Percentiles rank a stretch among this genome's conserved stretches.
These are phyloP conservation scores for Morone saxatilis DNA, from an alignment of 2,113 vertebrate genomes.

Conservation along the genomic window DNA sequence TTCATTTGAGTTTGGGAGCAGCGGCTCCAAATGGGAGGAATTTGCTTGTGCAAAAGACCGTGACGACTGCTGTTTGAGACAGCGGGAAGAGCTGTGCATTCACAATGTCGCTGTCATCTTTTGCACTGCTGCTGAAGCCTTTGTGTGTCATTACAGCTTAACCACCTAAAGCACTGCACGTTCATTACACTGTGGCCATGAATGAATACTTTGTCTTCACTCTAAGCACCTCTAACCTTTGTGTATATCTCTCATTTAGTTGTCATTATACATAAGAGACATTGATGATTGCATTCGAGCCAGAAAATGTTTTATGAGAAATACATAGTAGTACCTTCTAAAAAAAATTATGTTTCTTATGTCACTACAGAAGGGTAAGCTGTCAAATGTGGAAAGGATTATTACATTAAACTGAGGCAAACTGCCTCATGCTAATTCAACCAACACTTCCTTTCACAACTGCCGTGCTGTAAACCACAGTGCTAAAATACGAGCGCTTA, in stretches of 20 bases:
- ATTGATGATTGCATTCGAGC: neutral
- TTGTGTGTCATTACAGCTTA: neutral
- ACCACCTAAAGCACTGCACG: neutral
- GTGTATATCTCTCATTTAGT: neutral
- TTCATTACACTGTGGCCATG: neutral
- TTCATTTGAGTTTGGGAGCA: slow-evolving; percentile 45
- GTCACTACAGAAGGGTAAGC: neutral
- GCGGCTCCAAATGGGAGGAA: slow-evolving; percentile 73
- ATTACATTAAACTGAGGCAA: neutral
- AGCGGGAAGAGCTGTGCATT: slow-evolving; percentile 11
- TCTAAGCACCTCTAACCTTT: neutral
- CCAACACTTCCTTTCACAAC: neutral
- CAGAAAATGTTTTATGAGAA: neutral
- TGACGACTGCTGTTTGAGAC: slow-evolving; percentile 17
- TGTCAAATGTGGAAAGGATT: neutral
- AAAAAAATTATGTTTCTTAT: neutral
- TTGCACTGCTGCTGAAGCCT: neutral
- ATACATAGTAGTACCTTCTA: neutral
- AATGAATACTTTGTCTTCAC: neutral
- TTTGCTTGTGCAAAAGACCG: slow-evolving; percentile 36
- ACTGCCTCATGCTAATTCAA: neutral
- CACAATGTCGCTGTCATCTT: neutral
- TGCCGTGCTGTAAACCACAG: neutral
- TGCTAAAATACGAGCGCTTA: neutral
- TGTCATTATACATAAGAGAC: neutral